Conservation (phyloP, 1,140 invertebrate species). For the Formica exsecta region DNA sequence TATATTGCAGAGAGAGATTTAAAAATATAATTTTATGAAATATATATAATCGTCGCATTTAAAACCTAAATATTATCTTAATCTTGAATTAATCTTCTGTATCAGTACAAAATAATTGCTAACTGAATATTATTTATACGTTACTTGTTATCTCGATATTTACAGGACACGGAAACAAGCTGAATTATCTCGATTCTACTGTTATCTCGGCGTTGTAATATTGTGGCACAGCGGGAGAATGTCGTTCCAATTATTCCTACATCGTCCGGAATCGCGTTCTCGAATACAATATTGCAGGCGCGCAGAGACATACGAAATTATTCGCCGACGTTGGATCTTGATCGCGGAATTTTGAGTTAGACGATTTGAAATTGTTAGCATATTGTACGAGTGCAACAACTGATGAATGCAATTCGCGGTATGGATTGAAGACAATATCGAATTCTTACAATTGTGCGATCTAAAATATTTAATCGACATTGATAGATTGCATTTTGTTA, state of each 20-base stretch:
- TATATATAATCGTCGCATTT: background rate
- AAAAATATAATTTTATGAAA: background rate
- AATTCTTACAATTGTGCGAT: background rate
- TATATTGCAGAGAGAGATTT: background rate
- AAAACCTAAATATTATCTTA: background rate
- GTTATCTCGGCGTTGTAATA: slow-evolving; percentile 51
- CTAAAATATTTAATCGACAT: background rate
- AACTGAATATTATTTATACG: background rate
- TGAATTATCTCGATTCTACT: slow-evolving; percentile 34
- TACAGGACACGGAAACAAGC: slow-evolving; percentile 8
- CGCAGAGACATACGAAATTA: slow-evolving; percentile 45
- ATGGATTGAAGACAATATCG: background rate
- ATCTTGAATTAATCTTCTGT: background rate
- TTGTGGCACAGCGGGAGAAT: slow-evolving; percentile 58
- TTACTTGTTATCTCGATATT: background rate
- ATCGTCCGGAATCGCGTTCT: slow-evolving; percentile 46
- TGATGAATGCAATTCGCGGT: background rate
- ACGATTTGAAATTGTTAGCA: slow-evolving; percentile 47
- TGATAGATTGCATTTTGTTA: background rate
- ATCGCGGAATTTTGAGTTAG: slow-evolving; percentile 47
- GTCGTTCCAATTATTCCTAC: slow-evolving; percentile 61
- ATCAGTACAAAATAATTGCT: background rate
- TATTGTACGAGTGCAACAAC: background rate
- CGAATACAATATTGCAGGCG: slow-evolving; percentile 35
- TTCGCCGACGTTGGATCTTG: slow-evolving; percentile 51